Conservation (phyloP, 2,113 vertebrate species). For the Pelobates fuscus region DNA sequence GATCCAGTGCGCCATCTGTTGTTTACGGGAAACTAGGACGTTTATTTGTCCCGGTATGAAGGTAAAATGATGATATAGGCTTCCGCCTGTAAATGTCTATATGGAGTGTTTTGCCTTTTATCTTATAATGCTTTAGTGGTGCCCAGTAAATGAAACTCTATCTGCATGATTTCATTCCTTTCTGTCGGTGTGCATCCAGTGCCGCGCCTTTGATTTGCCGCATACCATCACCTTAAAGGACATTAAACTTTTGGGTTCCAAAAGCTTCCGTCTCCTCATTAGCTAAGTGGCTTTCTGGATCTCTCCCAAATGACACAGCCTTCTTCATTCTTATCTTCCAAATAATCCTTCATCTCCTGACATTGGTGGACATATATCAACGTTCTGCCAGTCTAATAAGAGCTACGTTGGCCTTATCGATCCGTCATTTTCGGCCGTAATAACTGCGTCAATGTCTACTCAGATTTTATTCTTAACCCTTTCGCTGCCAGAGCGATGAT, state of each 20-base stretch:
- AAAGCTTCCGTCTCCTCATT: conserved; percentile 26
- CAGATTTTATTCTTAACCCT: conserved; percentile 4
- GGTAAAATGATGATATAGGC: too few species aligned
- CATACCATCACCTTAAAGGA: conserved; percentile 33
- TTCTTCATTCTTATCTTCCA: conserved; percentile 30
- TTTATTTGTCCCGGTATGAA: too few species aligned
- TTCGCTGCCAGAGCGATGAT: background rate
- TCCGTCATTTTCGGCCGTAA: conserved; percentile 24
- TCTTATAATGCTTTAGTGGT: background rate
- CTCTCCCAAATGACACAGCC: conserved; percentile 36
- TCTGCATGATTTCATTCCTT: conserved; percentile 1
- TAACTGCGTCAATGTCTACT: conserved; percentile 24
- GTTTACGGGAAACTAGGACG: too few species aligned
- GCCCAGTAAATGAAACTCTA: background rate
- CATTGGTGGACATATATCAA: conserved; percentile 42
- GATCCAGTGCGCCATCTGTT: too few species aligned
- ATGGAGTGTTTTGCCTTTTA: too few species aligned
- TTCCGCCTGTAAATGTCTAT: too few species aligned
- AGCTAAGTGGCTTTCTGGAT: conserved; percentile 46
- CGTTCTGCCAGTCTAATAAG: conserved; percentile 28
- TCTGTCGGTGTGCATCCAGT: conserved; percentile 12
- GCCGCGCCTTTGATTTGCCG: conserved; percentile 12
- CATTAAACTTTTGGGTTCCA: conserved; percentile 30
- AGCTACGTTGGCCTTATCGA: conserved; percentile 31
- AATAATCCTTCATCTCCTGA: conserved; percentile 44